Percentiles rank a stretch among this genome's conserved stretches.
Conservation (phyloP, 2,113 vertebrate species). For the Mellivora capensis region DNA sequence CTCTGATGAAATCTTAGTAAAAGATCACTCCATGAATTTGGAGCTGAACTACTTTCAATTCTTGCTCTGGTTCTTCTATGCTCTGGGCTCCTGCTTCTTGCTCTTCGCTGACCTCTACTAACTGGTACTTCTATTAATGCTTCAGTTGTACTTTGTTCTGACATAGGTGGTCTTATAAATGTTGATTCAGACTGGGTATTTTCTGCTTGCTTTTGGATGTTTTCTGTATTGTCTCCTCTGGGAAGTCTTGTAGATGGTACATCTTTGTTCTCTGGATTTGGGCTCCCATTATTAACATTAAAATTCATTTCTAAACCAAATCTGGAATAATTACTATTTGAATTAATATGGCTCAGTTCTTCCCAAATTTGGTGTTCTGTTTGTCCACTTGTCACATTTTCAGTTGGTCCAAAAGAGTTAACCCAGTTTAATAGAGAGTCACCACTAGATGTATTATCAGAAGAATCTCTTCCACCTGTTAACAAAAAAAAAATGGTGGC, state of each 20-base stretch:
- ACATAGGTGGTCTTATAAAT: slow-evolving; percentile 56
- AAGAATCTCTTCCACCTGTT: slow-evolving; percentile 72
- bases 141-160: slow-evolving; percentile 59
- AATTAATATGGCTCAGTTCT: slow-evolving; percentile 90
- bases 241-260: slow-evolving; percentile 74
- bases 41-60: slow-evolving; percentile 87
- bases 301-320: slow-evolving; percentile 92
- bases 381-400: slow-evolving; percentile 90
- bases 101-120: slow-evolving; percentile 87
- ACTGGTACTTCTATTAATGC: slow-evolving; percentile 70
- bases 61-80: slow-evolving; percentile 86
- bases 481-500: slow-evolving; percentile 51
- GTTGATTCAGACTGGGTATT: slow-evolving; percentile 69
- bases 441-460: slow-evolving; percentile 86
- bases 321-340: slow-evolving; percentile 90
- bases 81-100: slow-evolving; percentile 89
- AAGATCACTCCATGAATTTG: slow-evolving; percentile 79
- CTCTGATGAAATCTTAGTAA: slow-evolving; percentile 79
- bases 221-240: slow-evolving; percentile 70
- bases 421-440: slow-evolving; percentile 90
- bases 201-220: slow-evolving; percentile 78
- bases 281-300: slow-evolving; percentile 85
- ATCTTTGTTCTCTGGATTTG: slow-evolving; percentile 78
- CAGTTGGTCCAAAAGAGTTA: slow-evolving; percentile 90
- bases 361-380: slow-evolving; percentile 91